Evolutionary conservation across 2,113 vertebrate genomes (phyloP), one percentile per base, ranked within the genome.

Genomic region (Eulemur rufifrons): DNA sequence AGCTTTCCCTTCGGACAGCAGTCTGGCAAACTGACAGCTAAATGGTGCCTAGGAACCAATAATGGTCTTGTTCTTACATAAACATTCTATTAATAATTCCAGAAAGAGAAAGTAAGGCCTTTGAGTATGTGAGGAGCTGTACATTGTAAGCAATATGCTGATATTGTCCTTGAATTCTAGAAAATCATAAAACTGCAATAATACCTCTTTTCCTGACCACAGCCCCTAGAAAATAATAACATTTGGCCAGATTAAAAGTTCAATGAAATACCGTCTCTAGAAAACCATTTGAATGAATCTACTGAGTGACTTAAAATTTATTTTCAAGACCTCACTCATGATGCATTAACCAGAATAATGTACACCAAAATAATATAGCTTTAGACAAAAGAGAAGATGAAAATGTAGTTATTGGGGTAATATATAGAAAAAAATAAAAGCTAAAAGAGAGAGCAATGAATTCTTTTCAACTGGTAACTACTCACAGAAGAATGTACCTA

Each of bases 321-420:
- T n/a, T 71, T 83, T 86, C 37, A 74, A 86, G 59, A 61, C 29
- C 47, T 88, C 37, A 27, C 18, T 83, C 25, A 13, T 83, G n/a
- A 78, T 66, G 68, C 27, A 21, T 45, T 90, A 93, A 39, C 23
- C 29, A 74, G 96, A 95, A 81, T 95, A 69, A 64, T 32, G 47
- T 91, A 61, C 20, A 18, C 6, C 3, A 96, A 87, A 91, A 63
- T 80, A 69, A 61, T 76, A 37, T 52, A 34, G 29, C 61, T 95
- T 86, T n/a, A 37, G 78, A 82, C 15, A 29, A 59, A 85, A 92
- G 3, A 64, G 21, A 64, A 81, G 32, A 56, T 29, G n/a, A 94
- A 89, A 66, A 95, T 54, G 63, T 4, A 87, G 15, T 69, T 86
- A 76, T 34, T 63, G 5, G 71, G 0, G 68, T 82, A 81, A 69